Evolutionary conservation across 1,140 invertebrate species (phyloP), one percentile per base, ranked within the genome.

Genomic region (Zophobas atratus): DNA sequence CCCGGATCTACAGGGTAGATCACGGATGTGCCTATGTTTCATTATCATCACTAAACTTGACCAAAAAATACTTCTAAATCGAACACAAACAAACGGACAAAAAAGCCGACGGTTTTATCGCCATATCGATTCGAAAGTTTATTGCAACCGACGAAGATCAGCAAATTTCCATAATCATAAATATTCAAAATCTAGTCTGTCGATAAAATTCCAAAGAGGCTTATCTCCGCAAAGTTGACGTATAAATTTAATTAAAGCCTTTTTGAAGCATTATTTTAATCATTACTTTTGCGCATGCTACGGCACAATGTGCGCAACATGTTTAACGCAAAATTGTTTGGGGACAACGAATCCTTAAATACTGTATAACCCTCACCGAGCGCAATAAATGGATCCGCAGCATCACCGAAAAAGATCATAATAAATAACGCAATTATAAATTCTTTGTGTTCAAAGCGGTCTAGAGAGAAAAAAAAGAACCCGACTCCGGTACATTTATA

Each of bases 1-100:
- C 95, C 95, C 95, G 96, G 95, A 97, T 97, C 95, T 97, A 97
- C 96, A 97, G 96, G 96, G 95, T 97, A 97, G 95, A 96, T 97
- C 95, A 97, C 95, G 94, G 94, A 93, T 93, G 93, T 92, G 92
- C 91, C 91, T 89, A 89, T 71, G 5, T 71, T 38, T 43, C 4
- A 6, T 48, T 20, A 20, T 20, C 4, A 20, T 20, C 20, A 20
- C 20, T 20, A 20, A 20, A 20, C 20, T 20, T 20, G 20, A 20
- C 32, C 39, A 34, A 70, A 38, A 34, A 70, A 20, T 20, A 20
- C 20, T 20, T 56, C 34, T 20, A 20, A 32, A 35, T 56, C 20
- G 6, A n/a, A 49, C 46, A 49, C 46, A 49, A 49, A 49, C n/a
- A 49, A 49, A 49, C 20, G 20, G 20, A 20, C 20, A 20, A 20